Percentiles rank a stretch among this genome's conserved stretches.
phyloP scores from a whole-genome alignment of 2,888 invertebrate species.

The Dascillus cervinus region DNA sequence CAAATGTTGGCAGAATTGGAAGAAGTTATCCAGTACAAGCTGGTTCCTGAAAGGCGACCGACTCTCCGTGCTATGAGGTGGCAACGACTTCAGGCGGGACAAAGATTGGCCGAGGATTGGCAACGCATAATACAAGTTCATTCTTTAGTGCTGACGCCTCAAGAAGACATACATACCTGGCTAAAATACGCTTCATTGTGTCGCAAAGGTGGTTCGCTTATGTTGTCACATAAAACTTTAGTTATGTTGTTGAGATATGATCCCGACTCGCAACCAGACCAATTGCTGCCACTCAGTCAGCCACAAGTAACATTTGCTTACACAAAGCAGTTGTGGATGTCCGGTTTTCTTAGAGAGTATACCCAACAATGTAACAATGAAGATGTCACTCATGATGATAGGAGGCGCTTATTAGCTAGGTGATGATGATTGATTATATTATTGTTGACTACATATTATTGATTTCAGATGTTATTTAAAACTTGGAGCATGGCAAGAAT shows the following conservation, averaged over 20 bases:
- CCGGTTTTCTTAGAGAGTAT: constrained; percentile 66
- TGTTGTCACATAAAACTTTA: constrained; percentile 85
- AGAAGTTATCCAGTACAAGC: constrained; percentile 93
- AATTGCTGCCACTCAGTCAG: constrained; percentile 66
- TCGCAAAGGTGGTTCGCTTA: constrained; percentile 80
- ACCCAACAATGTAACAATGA: constrained; percentile 48
- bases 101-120: constrained; percentile 96
- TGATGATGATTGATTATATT: no score
- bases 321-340: constrained; percentile 93
- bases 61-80: constrained; percentile 74
- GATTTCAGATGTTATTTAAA: constrained; percentile 70
- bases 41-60: constrained; percentile 75
- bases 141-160: constrained; percentile 83
- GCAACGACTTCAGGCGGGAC: constrained; percentile 91
- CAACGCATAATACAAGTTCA: constrained; percentile 85
- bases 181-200: constrained; percentile 95
- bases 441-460: neutral
- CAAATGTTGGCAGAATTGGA: constrained; percentile 96
- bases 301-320: constrained; percentile 90
- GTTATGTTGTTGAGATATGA: constrained; percentile 83
- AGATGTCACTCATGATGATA: constrained; percentile 47
- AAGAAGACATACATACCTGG: constrained; percentile 95
- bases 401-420: constrained; percentile 57
- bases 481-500: constrained; percentile 92
- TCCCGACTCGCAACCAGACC: constrained; percentile 62